phyloP scores from a whole-genome alignment of 2,113 vertebrate genomes.

The Prunella fulvescens region DNA sequence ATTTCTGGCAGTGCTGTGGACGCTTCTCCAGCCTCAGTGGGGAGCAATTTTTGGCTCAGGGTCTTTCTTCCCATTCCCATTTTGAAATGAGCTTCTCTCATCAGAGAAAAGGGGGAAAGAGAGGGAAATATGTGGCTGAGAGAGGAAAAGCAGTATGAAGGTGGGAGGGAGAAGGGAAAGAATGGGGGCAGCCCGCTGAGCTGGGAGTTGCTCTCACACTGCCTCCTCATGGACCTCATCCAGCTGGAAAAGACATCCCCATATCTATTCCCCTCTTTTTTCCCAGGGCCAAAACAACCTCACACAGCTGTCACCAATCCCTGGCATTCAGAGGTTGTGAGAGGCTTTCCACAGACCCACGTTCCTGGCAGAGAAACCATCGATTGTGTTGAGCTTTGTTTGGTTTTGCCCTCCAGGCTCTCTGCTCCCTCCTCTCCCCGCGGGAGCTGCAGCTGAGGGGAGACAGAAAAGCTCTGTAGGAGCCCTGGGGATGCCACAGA shows the following conservation, averaged over 20 bases:
- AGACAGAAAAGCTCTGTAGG: constrained; percentile 32
- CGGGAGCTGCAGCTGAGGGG: not conserved
- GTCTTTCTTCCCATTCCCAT: not conserved
- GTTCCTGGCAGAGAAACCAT: not conserved
- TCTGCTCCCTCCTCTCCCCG: not conserved
- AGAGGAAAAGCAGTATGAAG: not conserved
- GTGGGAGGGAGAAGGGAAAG: not conserved
- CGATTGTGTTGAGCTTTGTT: not conserved
- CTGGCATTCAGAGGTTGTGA: not conserved
- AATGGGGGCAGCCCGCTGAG: fast-evolving
- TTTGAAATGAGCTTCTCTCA: not conserved
- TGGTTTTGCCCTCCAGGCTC: not conserved
- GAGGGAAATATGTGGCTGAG: not conserved
- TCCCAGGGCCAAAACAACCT: not conserved
- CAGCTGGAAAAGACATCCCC: not conserved
- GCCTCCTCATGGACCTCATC: not conserved
- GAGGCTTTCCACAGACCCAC: not conserved
- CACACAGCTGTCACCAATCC: not conserved
- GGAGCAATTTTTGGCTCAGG: not conserved
- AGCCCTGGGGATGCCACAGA: not conserved
- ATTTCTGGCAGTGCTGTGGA: not conserved
- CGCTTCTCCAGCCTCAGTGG: not conserved
- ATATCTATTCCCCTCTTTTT: not conserved
- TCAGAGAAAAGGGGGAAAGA: not conserved
- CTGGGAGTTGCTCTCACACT: not conserved